These are phyloP conservation scores for Tetrax tetrax DNA, from an alignment of 2,113 vertebrate genomes.

Conservation along the genomic window DNA sequence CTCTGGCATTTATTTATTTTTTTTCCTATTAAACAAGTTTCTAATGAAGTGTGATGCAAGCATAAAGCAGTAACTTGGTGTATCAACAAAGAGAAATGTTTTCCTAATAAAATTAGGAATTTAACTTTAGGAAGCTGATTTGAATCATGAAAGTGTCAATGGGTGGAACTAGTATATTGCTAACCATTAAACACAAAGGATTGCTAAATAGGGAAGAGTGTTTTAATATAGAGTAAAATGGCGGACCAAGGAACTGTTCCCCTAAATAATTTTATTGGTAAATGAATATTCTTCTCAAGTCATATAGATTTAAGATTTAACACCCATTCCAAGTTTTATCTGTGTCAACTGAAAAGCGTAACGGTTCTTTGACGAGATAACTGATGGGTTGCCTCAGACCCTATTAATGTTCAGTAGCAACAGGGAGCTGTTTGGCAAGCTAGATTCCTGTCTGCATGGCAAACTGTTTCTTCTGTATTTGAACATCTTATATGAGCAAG, in stretches of 20 bases:
- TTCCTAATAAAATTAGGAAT: background rate
- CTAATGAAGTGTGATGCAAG: background rate
- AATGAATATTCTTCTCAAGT: background rate
- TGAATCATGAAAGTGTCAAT: background rate
- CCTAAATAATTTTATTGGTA: background rate
- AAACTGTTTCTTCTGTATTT: background rate
- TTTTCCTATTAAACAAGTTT: background rate
- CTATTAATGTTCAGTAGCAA: background rate
- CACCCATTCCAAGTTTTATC: background rate
- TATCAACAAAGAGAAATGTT: background rate
- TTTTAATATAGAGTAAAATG: background rate
- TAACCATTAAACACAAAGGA: background rate
- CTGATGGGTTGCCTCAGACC: background rate
- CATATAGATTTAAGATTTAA: background rate
- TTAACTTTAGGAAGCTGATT: constrained; percentile 20
- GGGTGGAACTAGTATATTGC: background rate
- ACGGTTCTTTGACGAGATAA: background rate
- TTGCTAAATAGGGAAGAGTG: background rate
- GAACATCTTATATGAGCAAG: background rate
- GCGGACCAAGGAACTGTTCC: background rate
- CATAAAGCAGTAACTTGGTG: background rate
- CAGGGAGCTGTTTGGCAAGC: background rate
- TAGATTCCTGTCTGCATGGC: background rate
- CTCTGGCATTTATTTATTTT: background rate
- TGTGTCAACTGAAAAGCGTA: background rate